These are phyloP conservation scores for Lathronympha strigana DNA, from an alignment of 2,888 invertebrate species.

Conservation along the genomic window DNA sequence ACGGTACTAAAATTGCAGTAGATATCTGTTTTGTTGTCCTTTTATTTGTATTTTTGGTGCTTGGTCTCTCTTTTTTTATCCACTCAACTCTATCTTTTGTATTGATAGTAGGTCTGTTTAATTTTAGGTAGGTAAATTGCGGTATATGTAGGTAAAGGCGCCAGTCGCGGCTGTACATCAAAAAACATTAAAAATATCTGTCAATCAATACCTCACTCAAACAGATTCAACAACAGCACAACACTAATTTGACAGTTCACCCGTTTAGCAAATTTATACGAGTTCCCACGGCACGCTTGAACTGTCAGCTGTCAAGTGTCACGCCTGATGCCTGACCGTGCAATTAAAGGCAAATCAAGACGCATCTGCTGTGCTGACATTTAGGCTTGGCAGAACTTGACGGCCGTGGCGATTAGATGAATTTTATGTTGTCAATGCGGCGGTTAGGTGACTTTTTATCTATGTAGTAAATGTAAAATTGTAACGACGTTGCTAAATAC, in stretches of 20 bases:
- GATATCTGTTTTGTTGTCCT: no score
- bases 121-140: no score
- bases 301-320: slow-evolving; percentile 33
- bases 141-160: no score
- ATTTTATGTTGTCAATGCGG: neutral
- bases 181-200: neutral
- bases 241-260: neutral
- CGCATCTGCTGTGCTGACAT: slow-evolving; percentile 27
- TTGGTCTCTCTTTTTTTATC: no score
- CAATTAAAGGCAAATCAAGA: slow-evolving; percentile 34
- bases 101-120: no score
- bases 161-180: neutral
- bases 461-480: neutral
- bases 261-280: neutral
- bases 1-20: no score
- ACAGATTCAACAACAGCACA: neutral
- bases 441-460: neutral
- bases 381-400: slow-evolving; percentile 22
- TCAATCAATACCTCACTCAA: neutral
- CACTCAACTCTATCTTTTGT: no score
- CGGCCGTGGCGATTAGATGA: no score
- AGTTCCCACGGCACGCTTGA: slow-evolving; percentile 1
- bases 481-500: neutral
- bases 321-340: neutral
- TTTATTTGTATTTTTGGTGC: no score